Evolutionary conservation across 2,888 invertebrate genomes (phyloP).

Genomic region (Stenotaenia linearis): DNA sequence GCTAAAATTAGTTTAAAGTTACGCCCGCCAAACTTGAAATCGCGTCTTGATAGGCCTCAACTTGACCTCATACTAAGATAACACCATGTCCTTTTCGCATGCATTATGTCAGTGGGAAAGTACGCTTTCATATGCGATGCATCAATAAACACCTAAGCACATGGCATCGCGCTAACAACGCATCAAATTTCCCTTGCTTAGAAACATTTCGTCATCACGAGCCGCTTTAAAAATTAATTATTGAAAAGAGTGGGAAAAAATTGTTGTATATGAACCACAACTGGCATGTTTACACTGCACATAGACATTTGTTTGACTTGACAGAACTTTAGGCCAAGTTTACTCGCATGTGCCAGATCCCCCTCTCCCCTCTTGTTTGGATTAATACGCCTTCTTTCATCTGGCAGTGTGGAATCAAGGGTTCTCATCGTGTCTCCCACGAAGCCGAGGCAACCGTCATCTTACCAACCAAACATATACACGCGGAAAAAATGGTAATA

Average conservation of each 20-base stretch:
- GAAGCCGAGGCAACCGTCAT: neutral
- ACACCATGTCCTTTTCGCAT: neutral
- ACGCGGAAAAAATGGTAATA: neutral
- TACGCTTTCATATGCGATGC: neutral
- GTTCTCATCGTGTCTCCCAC: neutral
- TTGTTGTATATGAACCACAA: neutral
- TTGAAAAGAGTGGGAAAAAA: neutral
- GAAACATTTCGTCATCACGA: too few species aligned
- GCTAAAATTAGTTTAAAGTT: slow-evolving; percentile 5
- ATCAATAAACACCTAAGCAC: neutral
- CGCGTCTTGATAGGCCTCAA: slow-evolving; percentile 1
- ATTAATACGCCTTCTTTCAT: neutral
- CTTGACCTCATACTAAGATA: neutral
- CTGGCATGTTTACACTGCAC: neutral
- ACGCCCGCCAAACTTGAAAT: slow-evolving; percentile 20
- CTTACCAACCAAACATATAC: neutral
- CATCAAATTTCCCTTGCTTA: too few species aligned
- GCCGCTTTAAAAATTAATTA: slow-evolving; percentile 7
- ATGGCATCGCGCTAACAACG: too few species aligned
- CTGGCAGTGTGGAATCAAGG: neutral
- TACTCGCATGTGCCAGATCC: neutral
- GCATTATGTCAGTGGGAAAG: neutral
- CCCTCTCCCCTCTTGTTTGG: slow-evolving; percentile 1
- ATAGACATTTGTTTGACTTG: neutral
- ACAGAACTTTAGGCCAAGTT: neutral